Evolutionary conservation across 2,888 invertebrate species (phyloP).

Genomic region (Ochropleura leucogaster): DNA sequence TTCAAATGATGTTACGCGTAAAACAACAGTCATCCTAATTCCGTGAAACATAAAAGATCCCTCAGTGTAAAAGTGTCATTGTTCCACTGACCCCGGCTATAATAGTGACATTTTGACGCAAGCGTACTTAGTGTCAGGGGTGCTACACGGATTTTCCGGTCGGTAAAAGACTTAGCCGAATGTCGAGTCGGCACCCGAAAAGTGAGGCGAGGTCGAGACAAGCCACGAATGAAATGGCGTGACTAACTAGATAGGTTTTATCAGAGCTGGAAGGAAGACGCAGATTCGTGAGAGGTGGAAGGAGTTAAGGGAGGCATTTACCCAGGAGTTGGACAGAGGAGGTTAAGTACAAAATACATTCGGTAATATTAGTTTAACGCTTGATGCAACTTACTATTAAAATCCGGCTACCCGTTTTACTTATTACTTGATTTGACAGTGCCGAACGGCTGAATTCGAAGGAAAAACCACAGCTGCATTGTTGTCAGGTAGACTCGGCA

Average conservation of each 20-base stretch:
- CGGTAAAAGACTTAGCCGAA: neutral
- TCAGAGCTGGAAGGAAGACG: too few relatives aligned
- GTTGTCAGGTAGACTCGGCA: too few relatives aligned
- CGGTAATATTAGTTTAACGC: neutral
- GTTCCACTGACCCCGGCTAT: conserved; percentile 50
- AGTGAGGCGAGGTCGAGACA: too few relatives aligned
- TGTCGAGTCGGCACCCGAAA: too few relatives aligned
- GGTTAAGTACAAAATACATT: neutral
- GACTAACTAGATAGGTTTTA: too few relatives aligned
- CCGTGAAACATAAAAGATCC: conserved; percentile 45
- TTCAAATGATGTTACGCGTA: conserved; percentile 13
- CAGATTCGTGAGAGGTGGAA: too few relatives aligned
- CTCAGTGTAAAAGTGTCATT: conserved; percentile 24
- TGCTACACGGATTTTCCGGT: neutral
- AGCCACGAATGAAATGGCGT: too few relatives aligned
- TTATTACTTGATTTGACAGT: neutral
- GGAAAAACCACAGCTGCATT: neutral
- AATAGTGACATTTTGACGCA: conserved; percentile 29
- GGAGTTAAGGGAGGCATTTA: too few relatives aligned
- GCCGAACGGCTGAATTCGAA: neutral
- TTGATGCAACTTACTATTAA: neutral
- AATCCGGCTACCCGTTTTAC: neutral
- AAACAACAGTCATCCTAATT: conserved; percentile 28
- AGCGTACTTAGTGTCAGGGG: conserved; percentile 11
- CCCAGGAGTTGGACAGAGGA: too few relatives aligned